Base-by-base conservation (phyloP, 2,797 vertebrate genomes). In the Sebastes trivittatus region DNA sequence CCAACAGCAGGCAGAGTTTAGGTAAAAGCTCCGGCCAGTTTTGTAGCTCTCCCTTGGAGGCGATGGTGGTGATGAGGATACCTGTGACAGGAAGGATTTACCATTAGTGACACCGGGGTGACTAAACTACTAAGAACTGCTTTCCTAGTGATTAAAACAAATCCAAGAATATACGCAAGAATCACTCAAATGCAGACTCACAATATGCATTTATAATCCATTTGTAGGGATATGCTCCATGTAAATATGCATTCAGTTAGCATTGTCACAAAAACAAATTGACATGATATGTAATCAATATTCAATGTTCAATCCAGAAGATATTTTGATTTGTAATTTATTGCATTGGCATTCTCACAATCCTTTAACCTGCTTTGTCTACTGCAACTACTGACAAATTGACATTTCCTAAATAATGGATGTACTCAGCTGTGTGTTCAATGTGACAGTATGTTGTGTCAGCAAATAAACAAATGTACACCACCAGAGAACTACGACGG, bases 1-100 rank as follows among this genome's bases (percentile, higher is more conserved):
- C 98, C 95, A 99, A 94, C 22, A 99, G 93, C 82, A 94, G 94
- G 85, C 98, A 99, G 76, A 99, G 97, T 90, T 99, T 98, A 55
- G 98, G 98, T 80, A 99, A 93, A 32, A 99, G 98, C 76, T 99
- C 98, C 1, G 98, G 98, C 98, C 98, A 99, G 92, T 99, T 99
- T 86, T 99, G 98, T 16, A 99, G 94, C 78, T 99, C 98, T 69
- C 98, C 98, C 89, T 99, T 99, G 78, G 98, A 99, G 10, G 98
- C 98, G 84, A 99, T 99, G 4, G 98, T 99, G 92, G 98, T 99
- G 93, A 99, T 99, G 89, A 99, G 95, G 92, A 99, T 99, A 83
- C 98, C 98, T 98, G 80, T 73, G 22, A 38, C 1, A 3, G 29
- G 16, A 77, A 29, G n/a, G 16, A 59, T 42, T 25, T 1, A 46